A percentile compares a stretch with the other conserved stretches of the same genome.
Conservation (phyloP, 1,140 invertebrate genomes). For the Lepidurus apus region DNA sequence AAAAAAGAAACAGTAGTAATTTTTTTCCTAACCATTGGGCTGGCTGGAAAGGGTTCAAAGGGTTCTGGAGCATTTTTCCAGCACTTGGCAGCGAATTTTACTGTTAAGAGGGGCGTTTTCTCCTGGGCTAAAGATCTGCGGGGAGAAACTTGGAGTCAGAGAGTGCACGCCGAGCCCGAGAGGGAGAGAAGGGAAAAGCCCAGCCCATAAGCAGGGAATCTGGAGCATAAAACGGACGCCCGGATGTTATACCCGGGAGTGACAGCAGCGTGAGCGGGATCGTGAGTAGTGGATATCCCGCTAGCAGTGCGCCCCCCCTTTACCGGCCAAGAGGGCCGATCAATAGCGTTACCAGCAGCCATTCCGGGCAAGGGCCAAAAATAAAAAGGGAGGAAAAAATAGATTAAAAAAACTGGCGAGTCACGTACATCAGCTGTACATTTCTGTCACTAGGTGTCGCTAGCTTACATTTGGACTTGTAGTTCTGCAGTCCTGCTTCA, state of each 20-base stretch:
- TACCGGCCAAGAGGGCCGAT: conserved; percentile 7
- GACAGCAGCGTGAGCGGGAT: conserved; percentile 12
- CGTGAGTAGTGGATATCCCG: conserved; percentile 9
- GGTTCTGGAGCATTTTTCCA: neutral
- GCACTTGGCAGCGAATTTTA: neutral
- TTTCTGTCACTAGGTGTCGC: too few relatives aligned
- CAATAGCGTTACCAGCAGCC: conserved; percentile 14
- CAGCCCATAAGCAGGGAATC: neutral
- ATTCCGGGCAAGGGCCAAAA: neutral
- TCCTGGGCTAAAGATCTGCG: neutral
- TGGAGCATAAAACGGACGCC: neutral
- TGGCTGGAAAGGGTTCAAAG: neutral
- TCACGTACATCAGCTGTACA: too few relatives aligned
- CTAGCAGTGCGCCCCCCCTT: neutral
- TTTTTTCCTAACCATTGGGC: neutral
- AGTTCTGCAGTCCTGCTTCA: too few relatives aligned
- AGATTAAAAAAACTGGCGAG: neutral
- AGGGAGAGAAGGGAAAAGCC: neutral
- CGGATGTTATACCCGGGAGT: conserved; percentile 9
- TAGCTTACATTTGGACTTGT: too few relatives aligned
- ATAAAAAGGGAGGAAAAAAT: neutral
- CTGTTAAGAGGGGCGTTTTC: neutral
- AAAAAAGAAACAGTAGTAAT: too few relatives aligned
- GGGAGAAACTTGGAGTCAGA: neutral
- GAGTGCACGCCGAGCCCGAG: neutral